These are phyloP conservation scores for Bradypus variegatus DNA, from an alignment of 2,797 vertebrate genomes.

Conservation along the genomic window DNA sequence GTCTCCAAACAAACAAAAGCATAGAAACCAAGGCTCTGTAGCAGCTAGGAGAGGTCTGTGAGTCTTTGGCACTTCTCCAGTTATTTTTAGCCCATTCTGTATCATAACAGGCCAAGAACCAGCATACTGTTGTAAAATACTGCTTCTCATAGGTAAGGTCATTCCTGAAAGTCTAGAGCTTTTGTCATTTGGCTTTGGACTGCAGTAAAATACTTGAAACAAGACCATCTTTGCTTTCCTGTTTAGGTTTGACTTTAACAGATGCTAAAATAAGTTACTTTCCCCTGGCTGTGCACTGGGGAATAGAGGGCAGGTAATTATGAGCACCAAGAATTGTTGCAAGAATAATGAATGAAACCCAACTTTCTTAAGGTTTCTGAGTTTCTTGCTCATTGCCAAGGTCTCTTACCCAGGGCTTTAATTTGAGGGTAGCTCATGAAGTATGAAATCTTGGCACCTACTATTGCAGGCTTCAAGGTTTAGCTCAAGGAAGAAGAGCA, in stretches of 20 bases:
- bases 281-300: neutral
- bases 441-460: neutral
- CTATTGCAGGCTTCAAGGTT: neutral
- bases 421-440: neutral
- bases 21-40: neutral
- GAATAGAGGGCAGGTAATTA: neutral
- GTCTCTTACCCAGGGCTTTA: neutral
- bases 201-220: neutral
- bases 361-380: neutral
- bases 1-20: neutral
- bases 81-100: conserved; percentile 14
- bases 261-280: neutral
- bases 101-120: neutral
- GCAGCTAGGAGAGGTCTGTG: neutral
- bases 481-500: neutral
- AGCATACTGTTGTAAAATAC: neutral
- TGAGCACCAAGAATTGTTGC: neutral
- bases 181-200: conserved; percentile 10
- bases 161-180: neutral
- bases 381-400: neutral
- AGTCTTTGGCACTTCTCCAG: neutral
- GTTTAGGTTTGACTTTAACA: neutral
- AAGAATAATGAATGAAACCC: neutral
- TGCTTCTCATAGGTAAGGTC: neutral
- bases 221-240: conserved; percentile 1